Evolutionary conservation across 2,797 vertebrate species (phyloP).

Genomic region (Anomalospiza imberbis): DNA sequence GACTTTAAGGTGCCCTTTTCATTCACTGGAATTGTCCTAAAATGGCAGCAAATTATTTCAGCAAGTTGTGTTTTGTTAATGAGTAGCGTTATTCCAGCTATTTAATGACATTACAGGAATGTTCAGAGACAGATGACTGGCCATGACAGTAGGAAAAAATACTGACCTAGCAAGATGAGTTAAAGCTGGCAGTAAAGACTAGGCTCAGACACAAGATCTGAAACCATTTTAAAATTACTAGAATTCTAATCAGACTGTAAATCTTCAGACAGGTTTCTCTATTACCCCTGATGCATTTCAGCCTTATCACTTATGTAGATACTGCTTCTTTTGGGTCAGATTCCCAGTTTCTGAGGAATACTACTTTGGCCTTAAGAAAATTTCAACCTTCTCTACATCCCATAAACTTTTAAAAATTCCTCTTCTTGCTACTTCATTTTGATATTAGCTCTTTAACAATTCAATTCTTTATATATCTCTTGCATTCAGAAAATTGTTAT

Average conservation of each 20-base stretch:
- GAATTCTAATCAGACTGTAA: not conserved
- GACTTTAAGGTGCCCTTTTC: constrained; percentile 76
- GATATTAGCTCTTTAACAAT: not conserved
- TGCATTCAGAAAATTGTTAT: not conserved
- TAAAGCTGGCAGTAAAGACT: not conserved
- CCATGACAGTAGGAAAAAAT: not conserved
- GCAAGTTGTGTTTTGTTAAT: not conserved
- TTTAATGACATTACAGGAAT: not conserved
- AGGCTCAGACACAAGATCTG: not conserved
- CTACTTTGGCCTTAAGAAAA: not conserved
- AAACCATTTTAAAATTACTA: not conserved
- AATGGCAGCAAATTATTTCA: constrained; percentile 76
- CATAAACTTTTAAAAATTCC: not conserved
- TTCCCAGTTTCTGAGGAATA: not conserved
- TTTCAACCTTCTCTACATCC: not conserved
- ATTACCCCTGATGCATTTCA: not conserved
- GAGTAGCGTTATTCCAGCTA: not conserved
- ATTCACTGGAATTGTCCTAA: constrained; percentile 78
- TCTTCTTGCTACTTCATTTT: not conserved
- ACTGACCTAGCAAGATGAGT: not conserved
- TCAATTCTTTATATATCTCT: not conserved
- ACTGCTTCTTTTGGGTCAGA: not conserved
- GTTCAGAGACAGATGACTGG: not conserved
- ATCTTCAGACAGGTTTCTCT: not conserved
- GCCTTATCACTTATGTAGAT: not conserved